Evolutionary conservation across 2,797 vertebrate genomes (phyloP).

Genomic region (Pseudochaenichthys georgianus): DNA sequence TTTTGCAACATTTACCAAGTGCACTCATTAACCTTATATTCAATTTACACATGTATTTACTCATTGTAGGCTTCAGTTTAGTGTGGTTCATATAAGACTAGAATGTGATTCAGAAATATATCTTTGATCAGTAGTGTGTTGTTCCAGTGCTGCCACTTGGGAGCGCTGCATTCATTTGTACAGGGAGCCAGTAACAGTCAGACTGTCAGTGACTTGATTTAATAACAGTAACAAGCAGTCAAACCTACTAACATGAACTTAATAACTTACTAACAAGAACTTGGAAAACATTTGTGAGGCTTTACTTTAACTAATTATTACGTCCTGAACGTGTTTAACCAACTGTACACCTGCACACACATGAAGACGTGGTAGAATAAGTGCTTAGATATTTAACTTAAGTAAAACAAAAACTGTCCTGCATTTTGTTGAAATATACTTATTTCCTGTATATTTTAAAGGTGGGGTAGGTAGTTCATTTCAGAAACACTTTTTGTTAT

Average conservation of each 20-base stretch:
- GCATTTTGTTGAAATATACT: no score
- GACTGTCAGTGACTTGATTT: neutral
- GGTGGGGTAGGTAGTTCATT: no score
- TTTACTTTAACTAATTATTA: neutral
- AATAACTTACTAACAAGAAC: no score
- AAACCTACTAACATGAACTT: neutral
- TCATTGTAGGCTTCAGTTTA: neutral
- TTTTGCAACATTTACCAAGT: neutral
- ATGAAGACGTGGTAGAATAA: neutral
- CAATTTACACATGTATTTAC: neutral
- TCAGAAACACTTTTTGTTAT: no score
- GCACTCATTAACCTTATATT: neutral
- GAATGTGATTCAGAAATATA: neutral
- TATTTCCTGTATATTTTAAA: no score
- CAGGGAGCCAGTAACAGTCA: neutral
- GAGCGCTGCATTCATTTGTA: conserved; percentile 39
- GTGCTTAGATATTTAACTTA: no score
- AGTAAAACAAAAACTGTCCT: neutral
- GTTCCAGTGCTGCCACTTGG: conserved; percentile 57
- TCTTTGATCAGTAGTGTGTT: conserved; percentile 30
- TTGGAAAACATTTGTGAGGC: no score
- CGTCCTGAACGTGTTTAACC: neutral
- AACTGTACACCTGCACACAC: neutral
- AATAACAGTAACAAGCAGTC: neutral
- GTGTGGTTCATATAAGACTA: neutral